A percentile compares a stretch with the other conserved stretches of the same genome.
Evolutionary conservation across 1,140 invertebrate genomes (phyloP).

Genomic region (Drosophila ambigua): DNA sequence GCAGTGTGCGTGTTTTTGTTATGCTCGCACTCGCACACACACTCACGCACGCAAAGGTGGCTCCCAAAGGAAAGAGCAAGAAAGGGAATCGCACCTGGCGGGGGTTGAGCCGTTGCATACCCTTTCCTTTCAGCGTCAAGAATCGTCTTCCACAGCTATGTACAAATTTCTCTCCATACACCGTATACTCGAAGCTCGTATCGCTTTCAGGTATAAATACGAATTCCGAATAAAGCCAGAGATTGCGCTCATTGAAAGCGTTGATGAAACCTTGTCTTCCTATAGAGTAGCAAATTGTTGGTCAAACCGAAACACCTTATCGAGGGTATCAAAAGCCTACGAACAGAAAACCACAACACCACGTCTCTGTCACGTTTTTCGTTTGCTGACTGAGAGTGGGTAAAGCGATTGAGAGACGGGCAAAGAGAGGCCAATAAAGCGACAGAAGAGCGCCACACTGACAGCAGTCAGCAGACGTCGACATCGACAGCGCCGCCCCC

Average conservation of each 20-base stretch:
- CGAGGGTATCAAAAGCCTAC: conserved; percentile 37
- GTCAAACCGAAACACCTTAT: not conserved
- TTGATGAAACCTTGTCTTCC: no score
- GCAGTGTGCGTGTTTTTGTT: conserved; percentile 60
- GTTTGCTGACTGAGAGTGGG: conserved; percentile 37
- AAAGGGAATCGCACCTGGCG: not conserved
- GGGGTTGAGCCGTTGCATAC: not conserved
- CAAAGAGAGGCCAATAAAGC: conserved; percentile 16
- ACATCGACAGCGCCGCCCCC: conserved; percentile 58
- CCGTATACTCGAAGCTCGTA: no score
- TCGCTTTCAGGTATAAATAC: no score
- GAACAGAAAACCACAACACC: conserved; percentile 65
- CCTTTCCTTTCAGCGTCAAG: conserved; percentile 6
- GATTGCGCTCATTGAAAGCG: no score
- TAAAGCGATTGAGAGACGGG: no score
- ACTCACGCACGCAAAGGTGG: conserved; percentile 35
- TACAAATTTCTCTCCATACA: no score
- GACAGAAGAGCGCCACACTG: conserved; percentile 11
- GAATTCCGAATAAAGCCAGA: no score
- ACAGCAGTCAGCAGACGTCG: conserved; percentile 43
- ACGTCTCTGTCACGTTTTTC: conserved; percentile 76
- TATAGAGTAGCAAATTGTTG: no score
- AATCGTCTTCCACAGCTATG: no score
- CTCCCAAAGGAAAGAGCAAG: conserved; percentile 22
- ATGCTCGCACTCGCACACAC: conserved; percentile 43